Conservation (phyloP, 2,113 vertebrate species). For the Labrus mixtus region DNA sequence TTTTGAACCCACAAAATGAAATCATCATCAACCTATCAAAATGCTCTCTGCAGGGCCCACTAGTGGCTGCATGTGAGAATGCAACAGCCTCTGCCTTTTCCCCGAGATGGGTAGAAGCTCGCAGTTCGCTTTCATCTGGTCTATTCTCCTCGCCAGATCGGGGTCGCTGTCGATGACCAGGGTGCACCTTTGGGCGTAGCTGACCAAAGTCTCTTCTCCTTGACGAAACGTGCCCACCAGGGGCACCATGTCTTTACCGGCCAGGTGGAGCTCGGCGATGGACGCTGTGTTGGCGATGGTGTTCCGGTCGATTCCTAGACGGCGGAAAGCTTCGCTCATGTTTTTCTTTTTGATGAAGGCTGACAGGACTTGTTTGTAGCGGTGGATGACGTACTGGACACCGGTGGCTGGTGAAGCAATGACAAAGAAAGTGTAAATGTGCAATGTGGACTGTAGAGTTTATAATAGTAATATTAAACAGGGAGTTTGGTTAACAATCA, state of each 20-base stretch:
- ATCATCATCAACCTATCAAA: constrained; percentile 63
- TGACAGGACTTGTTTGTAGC: constrained; percentile 81
- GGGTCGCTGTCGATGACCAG: constrained; percentile 75
- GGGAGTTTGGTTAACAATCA: too few relatives aligned
- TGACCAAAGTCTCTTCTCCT: constrained; percentile 81
- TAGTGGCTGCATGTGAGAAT: constrained; percentile 63
- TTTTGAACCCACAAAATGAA: not conserved
- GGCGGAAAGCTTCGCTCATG: constrained; percentile 81
- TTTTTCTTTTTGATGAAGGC: constrained; percentile 83
- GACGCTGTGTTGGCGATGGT: constrained; percentile 83
- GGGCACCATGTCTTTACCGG: constrained; percentile 71
- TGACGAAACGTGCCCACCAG: constrained; percentile 77
- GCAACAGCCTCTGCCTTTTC: constrained; percentile 64
- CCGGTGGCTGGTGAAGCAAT: constrained; percentile 68
- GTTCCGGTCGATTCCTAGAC: constrained; percentile 80
- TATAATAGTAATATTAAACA: too few relatives aligned
- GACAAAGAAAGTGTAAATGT: not conserved
- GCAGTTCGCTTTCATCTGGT: constrained; percentile 79
- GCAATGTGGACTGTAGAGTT: too few relatives aligned
- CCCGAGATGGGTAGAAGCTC: constrained; percentile 80
- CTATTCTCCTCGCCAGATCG: constrained; percentile 74
- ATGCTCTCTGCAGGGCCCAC: constrained; percentile 62
- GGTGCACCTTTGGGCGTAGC: constrained; percentile 78
- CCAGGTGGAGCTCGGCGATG: constrained; percentile 80
- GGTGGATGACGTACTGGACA: constrained; percentile 82